These are phyloP conservation scores for Setipinna tenuifilis DNA, from an alignment of 2,797 vertebrate species.

Conservation along the genomic window DNA sequence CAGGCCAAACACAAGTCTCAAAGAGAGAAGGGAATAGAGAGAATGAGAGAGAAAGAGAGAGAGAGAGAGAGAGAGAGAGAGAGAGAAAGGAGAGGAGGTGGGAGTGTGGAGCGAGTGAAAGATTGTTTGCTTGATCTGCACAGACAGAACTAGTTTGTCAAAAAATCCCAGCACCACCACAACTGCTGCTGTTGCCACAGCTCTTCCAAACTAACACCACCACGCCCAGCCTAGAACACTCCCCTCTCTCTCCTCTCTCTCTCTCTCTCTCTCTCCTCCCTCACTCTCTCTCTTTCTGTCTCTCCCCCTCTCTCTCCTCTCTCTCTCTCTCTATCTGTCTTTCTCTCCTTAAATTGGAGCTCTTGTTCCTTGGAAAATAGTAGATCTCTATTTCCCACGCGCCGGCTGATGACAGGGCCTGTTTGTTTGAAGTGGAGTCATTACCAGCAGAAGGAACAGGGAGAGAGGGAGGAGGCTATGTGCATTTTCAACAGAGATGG, in stretches of 20 bases:
- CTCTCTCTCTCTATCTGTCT: conserved; percentile 28
- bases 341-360: conserved; percentile 39
- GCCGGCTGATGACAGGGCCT: conserved; percentile 36
- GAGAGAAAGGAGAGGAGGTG: neutral
- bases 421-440: conserved; percentile 48
- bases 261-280: no score
- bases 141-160: conserved; percentile 49
- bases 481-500: conserved; percentile 52
- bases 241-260: neutral
- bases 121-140: conserved; percentile 68
- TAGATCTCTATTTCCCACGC: conserved; percentile 35
- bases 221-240: neutral
- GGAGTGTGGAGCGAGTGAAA: conserved; percentile 64
- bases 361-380: conserved; percentile 53
- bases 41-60: conserved; percentile 43
- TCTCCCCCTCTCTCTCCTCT: neutral
- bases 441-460: conserved; percentile 23
- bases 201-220: neutral
- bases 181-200: neutral
- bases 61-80: conserved; percentile 25
- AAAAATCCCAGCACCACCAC: neutral
- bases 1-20: conserved; percentile 74
- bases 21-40: conserved; percentile 55
- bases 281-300: neutral
- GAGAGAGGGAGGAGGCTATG: conserved; percentile 40